These are phyloP conservation scores for Drosophila elegans DNA, from an alignment of 1,140 invertebrate genomes.

Conservation along the genomic window DNA sequence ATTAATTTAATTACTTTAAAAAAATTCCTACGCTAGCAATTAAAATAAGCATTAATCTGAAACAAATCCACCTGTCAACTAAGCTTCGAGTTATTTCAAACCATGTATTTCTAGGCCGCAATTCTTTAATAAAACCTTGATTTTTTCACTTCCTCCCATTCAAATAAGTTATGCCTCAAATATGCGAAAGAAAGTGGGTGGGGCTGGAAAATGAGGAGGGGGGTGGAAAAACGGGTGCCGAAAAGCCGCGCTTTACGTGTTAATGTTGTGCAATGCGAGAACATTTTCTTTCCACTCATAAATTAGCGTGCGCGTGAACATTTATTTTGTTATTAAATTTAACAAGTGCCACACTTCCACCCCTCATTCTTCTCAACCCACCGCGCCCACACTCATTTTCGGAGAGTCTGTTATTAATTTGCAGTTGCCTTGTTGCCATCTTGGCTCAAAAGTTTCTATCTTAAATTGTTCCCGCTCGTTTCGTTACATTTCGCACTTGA, in stretches of 20 bases:
- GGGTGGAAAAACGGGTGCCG: neutral
- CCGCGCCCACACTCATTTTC: constrained; percentile 7
- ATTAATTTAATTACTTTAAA: too few relatives aligned
- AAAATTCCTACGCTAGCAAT: neutral
- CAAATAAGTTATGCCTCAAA: constrained; percentile 58
- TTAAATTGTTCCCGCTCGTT: constrained; percentile 68
- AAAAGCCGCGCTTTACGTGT: constrained; percentile 46
- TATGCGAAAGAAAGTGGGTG: constrained; percentile 14
- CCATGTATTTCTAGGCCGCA: neutral
- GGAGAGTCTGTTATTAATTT: constrained; percentile 65
- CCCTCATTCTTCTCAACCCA: neutral
- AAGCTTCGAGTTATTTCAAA: constrained; percentile 5
- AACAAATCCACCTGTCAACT: neutral
- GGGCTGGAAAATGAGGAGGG: too few relatives aligned
- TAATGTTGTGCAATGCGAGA: constrained; percentile 71
- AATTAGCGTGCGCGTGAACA: constrained; percentile 73
- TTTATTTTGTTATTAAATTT: constrained; percentile 83
- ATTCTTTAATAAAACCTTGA: constrained; percentile 38
- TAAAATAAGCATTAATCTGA: constrained; percentile 23
- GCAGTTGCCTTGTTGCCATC: constrained; percentile 47
- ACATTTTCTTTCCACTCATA: constrained; percentile 70
- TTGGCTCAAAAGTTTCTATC: constrained; percentile 60
- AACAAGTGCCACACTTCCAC: constrained; percentile 55
- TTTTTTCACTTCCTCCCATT: constrained; percentile 13
- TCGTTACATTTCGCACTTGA: constrained; percentile 73